Base-by-base conservation (phyloP, 2,888 invertebrate genomes). In the Frankliniella intonsa region DNA sequence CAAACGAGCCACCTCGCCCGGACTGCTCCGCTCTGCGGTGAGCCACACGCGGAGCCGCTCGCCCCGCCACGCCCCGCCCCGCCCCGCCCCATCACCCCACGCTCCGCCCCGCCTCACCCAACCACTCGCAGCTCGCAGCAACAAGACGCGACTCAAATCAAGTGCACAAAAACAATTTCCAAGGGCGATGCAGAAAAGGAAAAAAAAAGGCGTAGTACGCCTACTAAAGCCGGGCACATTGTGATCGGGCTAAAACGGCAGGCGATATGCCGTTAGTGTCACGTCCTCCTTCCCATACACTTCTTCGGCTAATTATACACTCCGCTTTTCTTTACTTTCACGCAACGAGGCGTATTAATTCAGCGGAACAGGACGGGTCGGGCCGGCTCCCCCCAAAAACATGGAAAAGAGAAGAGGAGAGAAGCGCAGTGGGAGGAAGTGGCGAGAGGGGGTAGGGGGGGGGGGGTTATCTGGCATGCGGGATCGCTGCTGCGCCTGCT, bases 291-390 rank as follows among this genome's bases (percentile, higher is more conserved):
- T 62, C 62, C n/a, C 62, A 62, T 62, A 62, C 69, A 22, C 69
- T 76, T 76, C 22, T 25, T 76, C 69, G 69, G 25, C 69, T 76
- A 76, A 76, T 76, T 76, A 76, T 76, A 76, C 25, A 25, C 22
- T 22, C 25, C 69, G 22, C 25, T 76, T 76, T 76, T 76, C 69
- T 76, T 76, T 25, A 76, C 69, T 76, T 76, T 76, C 22, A 76
- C 69, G 69, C 69, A 76, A 76, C 69, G 69, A 76, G 69, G 69
- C 69, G 25, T 76, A 76, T 76, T 76, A 76, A 76, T 76, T n/a
- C 69, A 76, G 69, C 69, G 69, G 69, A 76, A 76, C 69, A 76
- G 69, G 38, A 38, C 38, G 38, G 38, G 38, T 38, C 38, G 38
- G 38, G 38, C 19, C 69, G 25, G 69, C 25, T 11, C 8, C n/a